phyloP scores from a whole-genome alignment of 1,140 invertebrate genomes.

The Drosophila truncata region DNA sequence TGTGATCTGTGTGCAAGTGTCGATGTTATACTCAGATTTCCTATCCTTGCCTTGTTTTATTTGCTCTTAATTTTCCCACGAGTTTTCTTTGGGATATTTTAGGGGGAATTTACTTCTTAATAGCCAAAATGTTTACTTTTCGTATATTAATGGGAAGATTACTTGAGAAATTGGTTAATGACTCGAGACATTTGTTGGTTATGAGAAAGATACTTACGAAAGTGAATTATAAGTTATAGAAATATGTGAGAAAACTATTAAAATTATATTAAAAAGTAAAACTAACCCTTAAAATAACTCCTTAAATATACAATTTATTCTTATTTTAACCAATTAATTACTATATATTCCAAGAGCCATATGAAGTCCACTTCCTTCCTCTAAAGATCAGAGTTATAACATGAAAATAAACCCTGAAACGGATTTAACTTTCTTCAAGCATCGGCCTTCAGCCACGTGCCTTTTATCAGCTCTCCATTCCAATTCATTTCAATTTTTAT shows the following conservation, averaged over 20 bases:
- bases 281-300: neutral
- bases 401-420: neutral
- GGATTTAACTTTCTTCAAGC: neutral
- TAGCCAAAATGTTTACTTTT: conserved; percentile 10
- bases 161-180: conserved; percentile 9
- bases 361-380: neutral
- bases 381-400: neutral
- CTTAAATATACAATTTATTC: neutral
- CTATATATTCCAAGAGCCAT: neutral
- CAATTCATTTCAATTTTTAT: conserved; percentile 39
- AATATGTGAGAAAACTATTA: neutral
- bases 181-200: neutral
- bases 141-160: conserved; percentile 12
- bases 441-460: conserved; percentile 36
- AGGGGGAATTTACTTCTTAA: neutral
- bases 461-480: conserved; percentile 30
- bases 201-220: neutral
- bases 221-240: neutral
- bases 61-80: conserved; percentile 20
- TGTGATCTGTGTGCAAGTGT: conserved; percentile 33
- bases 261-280: neutral
- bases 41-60: neutral
- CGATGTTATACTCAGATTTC: conserved; percentile 25
- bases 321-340: neutral
- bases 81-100: conserved; percentile 3